Percentiles rank a stretch among this genome's conserved stretches.
Conservation (phyloP, 2,888 invertebrate genomes). For the Argyra leucocephala region DNA sequence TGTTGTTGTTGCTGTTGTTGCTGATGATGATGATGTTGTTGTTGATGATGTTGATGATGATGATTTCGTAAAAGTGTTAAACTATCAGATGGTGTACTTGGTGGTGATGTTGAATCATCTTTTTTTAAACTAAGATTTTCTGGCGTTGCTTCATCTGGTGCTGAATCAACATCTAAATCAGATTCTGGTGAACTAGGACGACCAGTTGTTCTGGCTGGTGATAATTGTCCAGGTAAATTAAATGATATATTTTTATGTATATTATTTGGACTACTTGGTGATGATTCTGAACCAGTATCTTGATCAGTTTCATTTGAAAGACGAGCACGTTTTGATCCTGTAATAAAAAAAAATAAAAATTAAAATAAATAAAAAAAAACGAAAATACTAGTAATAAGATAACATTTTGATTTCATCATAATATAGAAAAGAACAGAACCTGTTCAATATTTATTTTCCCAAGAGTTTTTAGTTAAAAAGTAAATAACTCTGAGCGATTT, state of each 20-base stretch:
- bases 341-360: slow-evolving; percentile 10
- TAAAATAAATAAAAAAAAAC: background rate
- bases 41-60: background rate
- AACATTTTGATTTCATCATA: too few species aligned
- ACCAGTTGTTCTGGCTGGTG: slow-evolving; percentile 41
- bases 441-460: background rate
- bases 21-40: background rate
- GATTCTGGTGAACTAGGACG: slow-evolving; percentile 44
- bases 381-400: background rate
- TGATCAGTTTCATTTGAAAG: slow-evolving; percentile 44
- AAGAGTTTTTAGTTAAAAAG: background rate
- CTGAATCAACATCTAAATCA: slow-evolving; percentile 44
- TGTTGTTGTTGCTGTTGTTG: slow-evolving; percentile 1
- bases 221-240: slow-evolving; percentile 37
- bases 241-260: slow-evolving; percentile 22
- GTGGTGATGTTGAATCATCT: slow-evolving; percentile 45
- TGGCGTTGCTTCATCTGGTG: slow-evolving; percentile 52
- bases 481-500: background rate
- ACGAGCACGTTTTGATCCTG: slow-evolving; percentile 42
- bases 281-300: slow-evolving; percentile 43
- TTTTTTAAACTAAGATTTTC: slow-evolving; percentile 75
- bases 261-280: slow-evolving; percentile 40
- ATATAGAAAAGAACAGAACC: background rate
- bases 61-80: slow-evolving; percentile 35
- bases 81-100: slow-evolving; percentile 39